Percentiles rank a stretch among this genome's conserved stretches.
Evolutionary conservation across 2,888 invertebrate genomes (phyloP).

Genomic region (Timema podura): DNA sequence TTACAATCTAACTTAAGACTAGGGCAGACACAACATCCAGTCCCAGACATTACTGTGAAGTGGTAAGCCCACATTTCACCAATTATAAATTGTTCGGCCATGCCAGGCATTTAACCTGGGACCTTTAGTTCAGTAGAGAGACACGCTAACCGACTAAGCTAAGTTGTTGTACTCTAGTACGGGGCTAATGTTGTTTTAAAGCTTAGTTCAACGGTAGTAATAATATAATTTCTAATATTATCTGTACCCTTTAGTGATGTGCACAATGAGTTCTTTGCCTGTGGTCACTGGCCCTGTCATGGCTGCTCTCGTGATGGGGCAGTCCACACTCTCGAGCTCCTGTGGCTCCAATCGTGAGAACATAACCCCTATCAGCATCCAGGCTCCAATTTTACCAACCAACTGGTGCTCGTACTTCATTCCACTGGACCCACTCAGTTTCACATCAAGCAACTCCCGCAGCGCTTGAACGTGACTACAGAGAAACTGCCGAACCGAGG

Average conservation of each 20-base stretch:
- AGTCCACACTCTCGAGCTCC: constrained; percentile 36
- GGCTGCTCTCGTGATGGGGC: constrained; percentile 40
- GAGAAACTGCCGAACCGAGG: constrained; percentile 37
- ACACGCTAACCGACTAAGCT: no score
- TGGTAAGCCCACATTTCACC: no score
- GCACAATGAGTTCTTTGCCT: constrained; percentile 40
- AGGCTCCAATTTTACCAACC: constrained; percentile 43
- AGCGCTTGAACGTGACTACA: constrained; percentile 36
- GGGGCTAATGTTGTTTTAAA: no score
- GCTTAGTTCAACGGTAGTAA: no score
- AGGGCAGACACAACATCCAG: no score
- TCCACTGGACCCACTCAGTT: not conserved
- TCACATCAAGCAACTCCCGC: constrained; percentile 24
- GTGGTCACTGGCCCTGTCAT: constrained; percentile 34
- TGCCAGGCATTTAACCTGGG: no score
- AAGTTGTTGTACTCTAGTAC: no score
- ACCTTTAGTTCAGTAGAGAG: no score
- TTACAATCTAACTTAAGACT: no score
- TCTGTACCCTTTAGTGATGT: constrained; percentile 17
- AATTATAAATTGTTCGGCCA: no score
- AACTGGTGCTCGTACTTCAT: constrained; percentile 33
- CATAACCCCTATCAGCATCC: constrained; percentile 43
- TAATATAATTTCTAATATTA: no score
- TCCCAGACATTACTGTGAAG: no score
- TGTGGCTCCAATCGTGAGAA: constrained; percentile 35